A percentile compares a stretch with the other conserved stretches of the same genome.
Conservation (phyloP, 2,113 vertebrate species). For the Ursus arctos region DNA sequence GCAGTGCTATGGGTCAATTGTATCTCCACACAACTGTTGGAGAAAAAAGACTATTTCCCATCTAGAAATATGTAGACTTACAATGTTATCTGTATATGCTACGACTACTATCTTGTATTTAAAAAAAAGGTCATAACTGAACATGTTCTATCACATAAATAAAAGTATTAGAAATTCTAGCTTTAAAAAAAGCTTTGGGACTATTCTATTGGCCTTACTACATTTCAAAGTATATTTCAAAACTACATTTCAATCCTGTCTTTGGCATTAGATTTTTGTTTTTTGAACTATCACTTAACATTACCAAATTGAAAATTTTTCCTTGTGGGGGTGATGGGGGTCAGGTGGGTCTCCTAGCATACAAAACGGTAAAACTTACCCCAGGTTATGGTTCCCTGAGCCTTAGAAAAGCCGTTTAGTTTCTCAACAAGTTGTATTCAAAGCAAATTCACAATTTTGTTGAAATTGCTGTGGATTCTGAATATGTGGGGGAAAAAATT, state of each 20-base stretch:
- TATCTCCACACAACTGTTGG: background rate
- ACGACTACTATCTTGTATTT: background rate
- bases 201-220: background rate
- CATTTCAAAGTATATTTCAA: conserved; percentile 21
- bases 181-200: background rate
- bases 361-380: conserved; percentile 71
- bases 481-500: background rate
- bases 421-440: conserved; percentile 69
- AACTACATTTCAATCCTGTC: conserved; percentile 10
- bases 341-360: background rate
- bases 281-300: conserved; percentile 43
- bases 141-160: background rate
- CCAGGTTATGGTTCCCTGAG: conserved; percentile 64
- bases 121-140: background rate
- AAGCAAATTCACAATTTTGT: conserved; percentile 60
- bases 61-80: background rate
- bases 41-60: background rate
- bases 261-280: background rate
- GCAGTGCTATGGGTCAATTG: background rate
- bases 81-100: background rate
- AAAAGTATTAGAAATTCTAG: background rate
- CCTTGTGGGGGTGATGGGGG: background rate
- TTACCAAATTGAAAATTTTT: conserved; percentile 6
- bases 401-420: conserved; percentile 50
- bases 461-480: conserved; percentile 46